Base-by-base conservation (phyloP, 2,888 invertebrate genomes). In the Leptopterna dolabrata region DNA sequence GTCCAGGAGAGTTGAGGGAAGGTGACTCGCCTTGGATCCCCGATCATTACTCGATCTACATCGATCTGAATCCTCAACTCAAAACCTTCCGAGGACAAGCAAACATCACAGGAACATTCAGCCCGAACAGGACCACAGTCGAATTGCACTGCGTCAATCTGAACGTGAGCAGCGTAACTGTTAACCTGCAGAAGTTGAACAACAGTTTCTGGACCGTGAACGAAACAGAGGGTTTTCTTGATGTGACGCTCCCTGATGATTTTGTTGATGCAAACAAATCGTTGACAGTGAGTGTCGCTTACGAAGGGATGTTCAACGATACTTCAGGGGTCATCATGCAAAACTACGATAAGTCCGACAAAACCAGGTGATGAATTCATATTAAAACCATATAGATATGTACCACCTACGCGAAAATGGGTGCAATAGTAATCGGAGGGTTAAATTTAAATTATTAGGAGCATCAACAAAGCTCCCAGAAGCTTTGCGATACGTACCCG, bases 361-460 rank as follows among this genome's bases (percentile, higher is more conserved):
- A 45, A 47, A 85, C 63, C 70, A 27, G 88, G 85, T 16, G n/a
- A 24, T 36, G 7, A 36, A 36, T 36, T n/a, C n/a, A n/a, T n/a
- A n/a, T n/a, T n/a, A 36, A 4, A 36, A 36, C 2, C 36, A 36
- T 36, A n/a, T n/a, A n/a, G n/a, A n/a, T n/a, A n/a, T n/a, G n/a
- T n/a, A n/a, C n/a, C n/a, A n/a, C n/a, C n/a, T n/a, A n/a, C n/a
- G n/a, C n/a, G n/a, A n/a, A n/a, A n/a, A n/a, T n/a, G n/a, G n/a
- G n/a, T n/a, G n/a, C n/a, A n/a, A n/a, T n/a, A n/a, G n/a, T n/a
- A n/a, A n/a, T n/a, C n/a, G n/a, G n/a, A n/a, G n/a, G n/a, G n/a
- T n/a, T n/a, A n/a, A n/a, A n/a, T n/a, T n/a, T n/a, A n/a, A n/a
- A n/a, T n/a, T n/a, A n/a, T n/a, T n/a, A n/a, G n/a, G n/a, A n/a